Base-by-base conservation (phyloP, 2,888 invertebrate genomes). In the Bedellia somnulentella region DNA sequence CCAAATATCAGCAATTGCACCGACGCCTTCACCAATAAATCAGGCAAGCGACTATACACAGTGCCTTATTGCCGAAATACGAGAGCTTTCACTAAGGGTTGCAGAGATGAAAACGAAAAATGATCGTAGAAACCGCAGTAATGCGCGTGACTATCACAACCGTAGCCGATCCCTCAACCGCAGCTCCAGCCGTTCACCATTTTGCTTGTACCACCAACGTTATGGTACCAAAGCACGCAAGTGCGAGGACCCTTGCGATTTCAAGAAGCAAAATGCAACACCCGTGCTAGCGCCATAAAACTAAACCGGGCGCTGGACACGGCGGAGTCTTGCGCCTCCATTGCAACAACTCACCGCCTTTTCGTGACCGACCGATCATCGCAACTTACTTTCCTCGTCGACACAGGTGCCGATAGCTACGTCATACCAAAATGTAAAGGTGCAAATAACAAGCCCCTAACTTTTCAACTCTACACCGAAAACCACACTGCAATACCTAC, bases 391-490 rank as follows among this genome's bases (percentile, higher is more conserved):
- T 35, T 31, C 18, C 16, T 36, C 8, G 31, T 35, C 11, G 35
- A 35, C 15, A 27, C 31, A 8, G 33, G 35, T 12, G 35, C 33
- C 4, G 25, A 33, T 14, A 27, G 31, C 4, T 34, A 31, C n/a
- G 32, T 35, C 8, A 4, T 32, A 18, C 32, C 35, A 18, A 9
- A 24, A 14, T 8, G 8, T 15, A 4, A 3, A 6, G 12, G 4
- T 21, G 6, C 9, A 9, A 24, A 8, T n/a, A n/a, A n/a, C n/a
- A n/a, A n/a, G n/a, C n/a, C n/a, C n/a, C n/a, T 6, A 8, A 17
- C 33, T 12, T 36, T 37, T 29, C 36, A 37, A 32, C 31, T 46
- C 1, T 40, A 35, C 26, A 42, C 45, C 1, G 43, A 43, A 5
- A 49, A 45, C 22, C 34, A 34, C n/a, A 39, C 35, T 9, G 33